Base-by-base conservation (phyloP, 2,113 vertebrate species). In the Arizona elegans region DNA sequence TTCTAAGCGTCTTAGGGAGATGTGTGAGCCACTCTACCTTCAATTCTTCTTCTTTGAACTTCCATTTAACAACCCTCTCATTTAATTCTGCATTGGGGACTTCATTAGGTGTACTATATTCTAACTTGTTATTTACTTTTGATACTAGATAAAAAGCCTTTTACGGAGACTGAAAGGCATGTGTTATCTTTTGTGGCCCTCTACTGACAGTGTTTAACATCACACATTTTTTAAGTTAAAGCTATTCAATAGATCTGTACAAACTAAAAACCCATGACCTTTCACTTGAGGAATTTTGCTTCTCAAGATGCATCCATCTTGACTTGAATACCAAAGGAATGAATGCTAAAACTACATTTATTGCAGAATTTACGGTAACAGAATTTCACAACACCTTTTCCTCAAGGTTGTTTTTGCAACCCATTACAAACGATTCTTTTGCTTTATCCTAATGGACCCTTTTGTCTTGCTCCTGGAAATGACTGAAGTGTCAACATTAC, bases 181-280 rank as follows among this genome's bases (percentile, higher is more conserved):
- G 52, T 62, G 55, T 93, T 93, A 62, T 86, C 55, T 62, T 90
- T 21, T 93, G 75, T 62, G 92, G 70, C 92, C 92, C 92, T 90
- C 92, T 93, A 5, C 75, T 86, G 92, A 24, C 75, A 86, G 19
- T 8, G 33, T 90, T 86, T 62, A 86, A 38, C 13, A 52, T 53
- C 29, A 89, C 88, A 75, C 8, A 21, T 29, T 52, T 3, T 87
- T 92, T 87, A 53, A 2, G 23, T 47, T 85, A 65, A 92, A 92
- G 29, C 62, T 15, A 29, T 26, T 29, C 47, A 87, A 23, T 17
- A 13, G 12, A 52, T 5, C 86, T 50, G 38, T 15, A 87, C 23
- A 50, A 86, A 50, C 3, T 86, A 86, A 86, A 86, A 86, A 33
- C 70, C n/a, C 29, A 33, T 75, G 6, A 75, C 65, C n/a, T 1